A percentile compares a stretch with the other conserved stretches of the same genome.
These are phyloP conservation scores for Hydrophis major DNA, from an alignment of 2,797 vertebrate genomes.

Conservation along the genomic window DNA sequence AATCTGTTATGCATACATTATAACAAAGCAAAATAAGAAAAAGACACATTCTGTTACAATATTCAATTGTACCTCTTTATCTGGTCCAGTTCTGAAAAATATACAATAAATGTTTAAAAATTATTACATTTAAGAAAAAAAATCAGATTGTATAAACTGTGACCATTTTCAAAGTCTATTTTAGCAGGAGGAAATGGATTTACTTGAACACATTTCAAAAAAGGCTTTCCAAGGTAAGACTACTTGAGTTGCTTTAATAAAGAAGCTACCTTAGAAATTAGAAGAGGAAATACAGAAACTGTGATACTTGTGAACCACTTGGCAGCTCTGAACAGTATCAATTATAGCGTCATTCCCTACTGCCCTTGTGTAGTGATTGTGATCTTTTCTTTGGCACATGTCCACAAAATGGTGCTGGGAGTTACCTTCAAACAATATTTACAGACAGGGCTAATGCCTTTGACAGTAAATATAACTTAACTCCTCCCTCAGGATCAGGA, in stretches of 20 bases:
- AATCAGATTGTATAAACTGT: not conserved
- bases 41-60: not conserved
- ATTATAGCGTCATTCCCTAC: not conserved
- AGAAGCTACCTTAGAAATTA: not conserved
- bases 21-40: not conserved
- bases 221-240: not conserved
- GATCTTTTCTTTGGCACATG: not conserved
- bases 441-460: not conserved
- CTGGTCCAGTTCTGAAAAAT: not conserved
- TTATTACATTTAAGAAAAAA: not conserved
- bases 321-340: not conserved
- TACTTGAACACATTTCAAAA: not conserved
- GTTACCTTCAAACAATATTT: not conserved
- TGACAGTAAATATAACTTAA: not conserved
- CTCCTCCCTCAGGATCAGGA: not conserved
- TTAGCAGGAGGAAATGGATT: not conserved
- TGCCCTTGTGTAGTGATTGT: not conserved
- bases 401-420: not conserved
- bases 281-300: not conserved
- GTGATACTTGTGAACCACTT: not conserved
- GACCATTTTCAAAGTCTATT: not conserved
- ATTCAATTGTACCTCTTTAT: not conserved
- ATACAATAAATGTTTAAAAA: not conserved
- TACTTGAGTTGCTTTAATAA: not conserved
- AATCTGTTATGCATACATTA: not conserved